Base-by-base conservation (phyloP, 2,113 vertebrate species). In the Neolamprologus tretocephalus region DNA sequence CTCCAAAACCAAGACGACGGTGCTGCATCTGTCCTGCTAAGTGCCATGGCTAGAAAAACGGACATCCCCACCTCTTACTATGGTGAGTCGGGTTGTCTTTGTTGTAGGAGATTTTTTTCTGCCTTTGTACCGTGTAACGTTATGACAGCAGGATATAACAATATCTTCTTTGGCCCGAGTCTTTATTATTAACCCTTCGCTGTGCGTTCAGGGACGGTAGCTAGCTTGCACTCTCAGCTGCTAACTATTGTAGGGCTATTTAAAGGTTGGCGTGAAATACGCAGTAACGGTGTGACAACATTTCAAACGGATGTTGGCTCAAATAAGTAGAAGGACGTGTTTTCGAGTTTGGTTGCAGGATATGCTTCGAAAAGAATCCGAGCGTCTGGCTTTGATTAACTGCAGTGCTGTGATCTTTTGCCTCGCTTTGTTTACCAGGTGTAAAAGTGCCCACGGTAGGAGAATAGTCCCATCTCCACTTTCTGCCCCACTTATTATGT, bases 21-120 rank as follows among this genome's bases (percentile, higher is more conserved):
- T 82, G 94, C 90, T 88, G 92, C 91, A 75, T 93, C 82, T 87
- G 79, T 92, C 82, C 89, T 83, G 57, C 89, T 6, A 83, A 91
- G 93, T 94, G 94, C 94, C 94, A 96, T 96, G 96, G 95, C 96
- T 93, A 94, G 94, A 90, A 95, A 94, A 89, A 96, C 94, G 91
- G 94, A 95, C 93, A 85, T 90, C 82, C 94, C 95, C 61, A 87
- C 95, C 82, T 89, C 94, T 54, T 95, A 96, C 90, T 96, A 96
- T 81, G 96, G 96, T 96, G 94, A 96, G 95, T 94, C 83, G 81
- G 63, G 31, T 81, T 80, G 87, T 90, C 90, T 95, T 95, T 95
- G 93, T 93, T 94, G 75, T 85, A 21, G 89, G 81, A 86, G 75
- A 80, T 91, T 90, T 84, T 90, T 3, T 37, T 37, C 61, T 68